Conservation (phyloP, 2,113 vertebrate species). For the Lathamus discolor region DNA sequence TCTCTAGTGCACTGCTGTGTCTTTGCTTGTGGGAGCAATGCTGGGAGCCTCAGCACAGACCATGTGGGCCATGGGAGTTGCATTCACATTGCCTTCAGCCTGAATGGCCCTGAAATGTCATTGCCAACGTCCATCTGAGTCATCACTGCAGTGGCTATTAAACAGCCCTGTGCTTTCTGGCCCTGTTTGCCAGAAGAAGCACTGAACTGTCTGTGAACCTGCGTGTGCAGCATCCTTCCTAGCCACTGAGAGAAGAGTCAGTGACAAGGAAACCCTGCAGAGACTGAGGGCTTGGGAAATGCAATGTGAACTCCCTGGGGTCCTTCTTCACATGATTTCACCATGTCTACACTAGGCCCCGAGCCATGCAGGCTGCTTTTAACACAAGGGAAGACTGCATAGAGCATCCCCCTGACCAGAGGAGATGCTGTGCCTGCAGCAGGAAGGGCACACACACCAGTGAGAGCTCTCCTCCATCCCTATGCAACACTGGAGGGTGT, state of each 20-base stretch:
- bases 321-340: background rate
- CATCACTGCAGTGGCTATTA: fast-evolving
- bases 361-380: background rate
- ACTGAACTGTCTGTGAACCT: background rate
- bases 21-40: background rate
- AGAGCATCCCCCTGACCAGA: background rate
- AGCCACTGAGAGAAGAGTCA: background rate
- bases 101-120: fast-evolving
- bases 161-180: background rate
- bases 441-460: background rate
- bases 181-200: background rate
- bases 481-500: background rate
- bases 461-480: background rate
- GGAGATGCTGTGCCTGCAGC: background rate
- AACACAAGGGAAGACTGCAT: background rate
- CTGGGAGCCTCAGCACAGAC: background rate
- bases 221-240: background rate
- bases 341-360: fast-evolving
- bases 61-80: background rate
- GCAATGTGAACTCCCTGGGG: background rate
- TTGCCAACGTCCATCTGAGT: background rate
- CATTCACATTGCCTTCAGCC: fast-evolving
- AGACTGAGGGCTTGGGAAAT: background rate
- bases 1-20: background rate
- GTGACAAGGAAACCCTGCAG: background rate